These are phyloP conservation scores for Maniola jurtina DNA, from an alignment of 1,140 invertebrate genomes.

Conservation along the genomic window DNA sequence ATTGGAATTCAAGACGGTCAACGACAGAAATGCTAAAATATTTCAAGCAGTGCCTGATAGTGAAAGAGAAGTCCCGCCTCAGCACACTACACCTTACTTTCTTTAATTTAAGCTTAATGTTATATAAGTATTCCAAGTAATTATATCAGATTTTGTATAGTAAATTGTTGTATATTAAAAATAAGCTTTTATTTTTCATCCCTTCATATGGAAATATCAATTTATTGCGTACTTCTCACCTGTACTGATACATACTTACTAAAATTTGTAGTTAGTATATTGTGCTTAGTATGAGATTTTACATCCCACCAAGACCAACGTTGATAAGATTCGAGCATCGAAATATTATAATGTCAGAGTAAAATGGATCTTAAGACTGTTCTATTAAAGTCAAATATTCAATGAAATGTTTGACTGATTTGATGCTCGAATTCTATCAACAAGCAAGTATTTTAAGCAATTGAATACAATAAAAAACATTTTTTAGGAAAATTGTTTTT, in stretches of 20 bases:
- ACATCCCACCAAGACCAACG: too few relatives aligned
- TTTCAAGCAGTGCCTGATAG: slow-evolving; percentile 97
- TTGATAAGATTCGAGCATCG: too few relatives aligned
- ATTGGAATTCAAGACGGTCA: slow-evolving; percentile 88
- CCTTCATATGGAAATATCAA: neutral
- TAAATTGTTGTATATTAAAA: slow-evolving; percentile 59
- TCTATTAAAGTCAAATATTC: too few relatives aligned
- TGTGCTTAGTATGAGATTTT: too few relatives aligned
- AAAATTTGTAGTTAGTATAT: too few relatives aligned
- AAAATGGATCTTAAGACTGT: too few relatives aligned
- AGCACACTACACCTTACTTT: slow-evolving; percentile 97
- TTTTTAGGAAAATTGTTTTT: slow-evolving; percentile 18
- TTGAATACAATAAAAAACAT: slow-evolving; percentile 6
- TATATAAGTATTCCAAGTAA: slow-evolving; percentile 47
- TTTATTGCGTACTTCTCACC: too few relatives aligned
- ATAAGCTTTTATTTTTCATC: slow-evolving; percentile 25
- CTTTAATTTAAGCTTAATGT: slow-evolving; percentile 80
- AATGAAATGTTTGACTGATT: too few relatives aligned
- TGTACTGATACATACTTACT: too few relatives aligned
- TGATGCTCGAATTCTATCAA: too few relatives aligned
- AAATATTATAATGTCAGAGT: too few relatives aligned
- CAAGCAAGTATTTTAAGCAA: neutral
- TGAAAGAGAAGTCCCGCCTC: slow-evolving; percentile 93
- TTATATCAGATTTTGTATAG: slow-evolving; percentile 63
- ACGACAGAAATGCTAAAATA: slow-evolving; percentile 89